Base-by-base conservation (phyloP, 2,113 vertebrate species). In the Hippocampus mohnikei region DNA sequence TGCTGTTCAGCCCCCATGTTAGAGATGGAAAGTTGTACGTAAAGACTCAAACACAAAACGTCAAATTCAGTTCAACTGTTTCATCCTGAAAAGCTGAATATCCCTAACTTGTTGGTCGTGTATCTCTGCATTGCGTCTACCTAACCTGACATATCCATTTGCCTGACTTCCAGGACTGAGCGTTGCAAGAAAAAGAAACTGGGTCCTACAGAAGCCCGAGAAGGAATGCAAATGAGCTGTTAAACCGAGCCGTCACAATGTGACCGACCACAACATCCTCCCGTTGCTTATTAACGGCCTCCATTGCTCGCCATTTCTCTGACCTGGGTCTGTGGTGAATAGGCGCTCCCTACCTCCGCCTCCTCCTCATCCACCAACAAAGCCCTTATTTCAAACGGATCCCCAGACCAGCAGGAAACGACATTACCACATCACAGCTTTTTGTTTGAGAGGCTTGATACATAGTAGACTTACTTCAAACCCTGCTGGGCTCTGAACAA, bases 361-460 rank as follows among this genome's bases (percentile, higher is more conserved):
- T 75, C 73, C 73, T 69, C 66, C 72, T 71, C 66, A 3, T 66
- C 62, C 74, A 25, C 66, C 66, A 77, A 75, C 81, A 86, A 75
- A 88, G 74, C 37, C 65, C 56, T 75, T 81, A 87, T 87, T 85
- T 89, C 81, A 88, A 80, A 85, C 23, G 71, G 52, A 66, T 13
- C 61, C 56, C 66, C 7, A n/a, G 66, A 8, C 40, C 74, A 55
- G 67, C 72, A 81, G 86, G 87, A 88, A 81, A 81, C 87, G 79
- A 85, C 74, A 70, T 77, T 74, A 66, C 67, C 78, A 74, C 71
- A 80, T 77, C 71, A 77, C 62, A 85, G 65, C 74, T 67, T 75
- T 83, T 85, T 85, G 80, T 84, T 72, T 63, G 55, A 78, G 69
- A 69, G 67, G 42, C 41, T 72, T 73, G 71, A 41, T 72, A 80